Conservation (phyloP, 2,797 vertebrate genomes). For the Pogonophryne albipinna region DNA sequence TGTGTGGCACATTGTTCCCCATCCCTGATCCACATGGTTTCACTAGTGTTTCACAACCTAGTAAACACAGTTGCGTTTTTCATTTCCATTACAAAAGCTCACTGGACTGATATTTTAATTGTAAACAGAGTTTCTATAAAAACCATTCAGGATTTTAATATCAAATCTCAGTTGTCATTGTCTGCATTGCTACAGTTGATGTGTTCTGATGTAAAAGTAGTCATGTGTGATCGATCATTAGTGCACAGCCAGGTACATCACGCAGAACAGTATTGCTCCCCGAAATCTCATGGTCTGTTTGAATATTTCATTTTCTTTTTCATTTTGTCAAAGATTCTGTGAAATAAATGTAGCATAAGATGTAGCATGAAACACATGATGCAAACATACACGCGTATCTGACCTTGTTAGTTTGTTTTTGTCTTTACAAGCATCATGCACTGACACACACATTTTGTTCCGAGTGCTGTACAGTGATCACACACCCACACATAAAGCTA, state of each 20-base stretch:
- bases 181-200: conserved; percentile 63
- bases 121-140: conserved; percentile 73
- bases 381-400: conserved; percentile 42
- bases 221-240: conserved; percentile 44
- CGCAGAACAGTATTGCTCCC: conserved; percentile 77
- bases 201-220: conserved; percentile 55
- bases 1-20: conserved; percentile 32
- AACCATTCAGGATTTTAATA: conserved; percentile 63
- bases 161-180: conserved; percentile 52
- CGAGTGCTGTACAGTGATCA: conserved; percentile 72
- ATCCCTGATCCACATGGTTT: conserved; percentile 34
- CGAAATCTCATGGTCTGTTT: conserved; percentile 42
- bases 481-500: conserved; percentile 70
- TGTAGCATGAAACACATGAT: conserved; percentile 55
- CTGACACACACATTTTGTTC: conserved; percentile 59
- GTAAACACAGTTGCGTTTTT: conserved; percentile 18
- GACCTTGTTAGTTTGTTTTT: conserved; percentile 48
- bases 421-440: conserved; percentile 61
- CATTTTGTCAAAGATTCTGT: conserved; percentile 46
- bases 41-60: conserved; percentile 36
- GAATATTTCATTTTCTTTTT: conserved; percentile 50
- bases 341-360: conserved; percentile 53
- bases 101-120: conserved; percentile 40
- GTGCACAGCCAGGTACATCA: conserved; percentile 53
- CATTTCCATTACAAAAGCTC: conserved; percentile 48